phyloP scores from a whole-genome alignment of 2,797 vertebrate species.

The Aphelocoma californica region DNA sequence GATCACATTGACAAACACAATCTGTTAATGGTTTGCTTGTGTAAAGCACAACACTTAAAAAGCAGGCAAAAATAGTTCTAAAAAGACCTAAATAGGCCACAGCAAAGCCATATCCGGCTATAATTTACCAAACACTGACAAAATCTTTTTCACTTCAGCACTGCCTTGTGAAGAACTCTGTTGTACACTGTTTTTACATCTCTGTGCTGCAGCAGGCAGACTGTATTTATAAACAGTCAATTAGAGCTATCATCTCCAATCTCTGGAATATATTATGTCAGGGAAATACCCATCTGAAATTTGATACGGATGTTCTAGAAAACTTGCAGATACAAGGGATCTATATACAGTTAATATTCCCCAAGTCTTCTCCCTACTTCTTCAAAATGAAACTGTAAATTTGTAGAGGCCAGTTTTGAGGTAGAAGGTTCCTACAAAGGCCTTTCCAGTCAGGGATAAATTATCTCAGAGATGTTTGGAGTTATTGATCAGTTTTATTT shows the following conservation, averaged over 20 bases:
- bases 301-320: not conserved
- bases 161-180: not conserved
- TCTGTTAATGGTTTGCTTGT: not conserved
- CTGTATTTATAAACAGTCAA: not conserved
- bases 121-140: not conserved
- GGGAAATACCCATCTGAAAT: not conserved
- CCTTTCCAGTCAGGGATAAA: not conserved
- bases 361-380: not conserved
- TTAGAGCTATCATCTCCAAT: not conserved
- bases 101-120: not conserved
- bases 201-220: not conserved
- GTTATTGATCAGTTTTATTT: not conserved
- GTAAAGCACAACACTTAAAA: not conserved
- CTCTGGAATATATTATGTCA: not conserved
- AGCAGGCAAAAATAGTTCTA: not conserved
- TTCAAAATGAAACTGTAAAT: not conserved
- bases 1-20: constrained; percentile 13
- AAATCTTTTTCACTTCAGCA: not conserved
- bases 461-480: not conserved
- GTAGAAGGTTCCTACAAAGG: not conserved
- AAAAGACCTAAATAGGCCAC: not conserved
- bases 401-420: not conserved
- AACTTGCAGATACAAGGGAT: not conserved
- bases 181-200: not conserved
- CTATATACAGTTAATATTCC: not conserved